Conservation (phyloP, 2,797 vertebrate species). For the Sebastes jordani region DNA sequence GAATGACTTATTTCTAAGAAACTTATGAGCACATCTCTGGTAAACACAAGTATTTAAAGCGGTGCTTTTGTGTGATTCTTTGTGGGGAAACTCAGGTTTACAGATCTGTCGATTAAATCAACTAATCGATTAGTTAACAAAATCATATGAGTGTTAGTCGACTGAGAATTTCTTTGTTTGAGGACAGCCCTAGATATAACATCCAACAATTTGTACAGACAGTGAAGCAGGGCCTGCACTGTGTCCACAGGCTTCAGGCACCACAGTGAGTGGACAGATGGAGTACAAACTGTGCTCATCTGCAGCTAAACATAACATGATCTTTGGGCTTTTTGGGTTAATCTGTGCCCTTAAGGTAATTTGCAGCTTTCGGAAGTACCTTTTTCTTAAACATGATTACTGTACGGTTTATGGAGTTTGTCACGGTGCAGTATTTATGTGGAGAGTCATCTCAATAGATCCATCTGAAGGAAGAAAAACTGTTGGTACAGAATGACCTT, state of each 20-base stretch:
- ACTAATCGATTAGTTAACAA: no score
- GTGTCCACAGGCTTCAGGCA: background rate
- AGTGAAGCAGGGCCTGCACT: background rate
- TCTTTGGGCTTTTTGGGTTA: conserved; percentile 16
- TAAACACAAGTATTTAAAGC: no score
- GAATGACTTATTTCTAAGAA: no score
- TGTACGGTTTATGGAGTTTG: background rate
- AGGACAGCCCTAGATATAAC: background rate
- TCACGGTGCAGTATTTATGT: background rate
- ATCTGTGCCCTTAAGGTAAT: background rate
- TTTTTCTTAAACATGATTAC: background rate
- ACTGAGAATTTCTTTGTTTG: no score
- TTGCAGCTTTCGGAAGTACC: background rate
- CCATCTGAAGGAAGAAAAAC: background rate
- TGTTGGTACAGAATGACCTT: background rate
- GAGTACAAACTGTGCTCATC: background rate
- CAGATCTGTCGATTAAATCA: no score
- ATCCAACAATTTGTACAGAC: background rate
- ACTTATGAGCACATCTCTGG: no score
- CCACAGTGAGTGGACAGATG: background rate
- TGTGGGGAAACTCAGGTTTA: no score
- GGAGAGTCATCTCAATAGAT: background rate
- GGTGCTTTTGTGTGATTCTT: no score
- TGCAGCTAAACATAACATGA: conserved; percentile 2
- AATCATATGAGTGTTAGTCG: no score